Conservation (phyloP, 1,140 invertebrate species). For the Hyposmocoma kahamanoa region DNA sequence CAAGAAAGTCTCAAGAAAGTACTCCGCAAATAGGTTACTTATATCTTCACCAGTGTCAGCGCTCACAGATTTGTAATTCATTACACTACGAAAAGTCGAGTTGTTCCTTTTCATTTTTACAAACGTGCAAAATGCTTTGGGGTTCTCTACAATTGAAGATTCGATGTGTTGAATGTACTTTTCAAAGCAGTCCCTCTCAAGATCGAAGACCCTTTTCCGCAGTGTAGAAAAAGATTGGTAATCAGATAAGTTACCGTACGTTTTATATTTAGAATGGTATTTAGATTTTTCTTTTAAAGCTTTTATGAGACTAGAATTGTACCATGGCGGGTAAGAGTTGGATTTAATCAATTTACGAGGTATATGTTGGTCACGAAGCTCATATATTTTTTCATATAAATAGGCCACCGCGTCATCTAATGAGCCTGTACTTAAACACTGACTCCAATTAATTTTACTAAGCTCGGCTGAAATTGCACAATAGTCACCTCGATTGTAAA, state of each 20-base stretch:
- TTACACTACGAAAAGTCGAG: background rate
- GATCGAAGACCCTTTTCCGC: background rate
- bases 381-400: background rate
- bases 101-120: background rate
- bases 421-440: background rate
- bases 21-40: background rate
- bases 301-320: background rate
- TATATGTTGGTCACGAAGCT: background rate
- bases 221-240: background rate
- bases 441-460: background rate
- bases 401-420: background rate
- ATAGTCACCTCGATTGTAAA: background rate
- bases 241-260: background rate
- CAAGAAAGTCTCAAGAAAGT: background rate
- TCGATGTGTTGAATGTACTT: background rate
- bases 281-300: background rate
- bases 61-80: background rate
- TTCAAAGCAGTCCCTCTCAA: background rate
- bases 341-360: background rate
- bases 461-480: background rate
- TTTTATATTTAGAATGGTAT: background rate
- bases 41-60: background rate
- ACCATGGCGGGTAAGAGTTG: background rate
- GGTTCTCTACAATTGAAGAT: background rate
- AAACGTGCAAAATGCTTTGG: background rate